Evolutionary conservation across 2,113 vertebrate species (phyloP), one percentile per base, ranked within the genome.

Genomic region (Australoheros scitulus): DNA sequence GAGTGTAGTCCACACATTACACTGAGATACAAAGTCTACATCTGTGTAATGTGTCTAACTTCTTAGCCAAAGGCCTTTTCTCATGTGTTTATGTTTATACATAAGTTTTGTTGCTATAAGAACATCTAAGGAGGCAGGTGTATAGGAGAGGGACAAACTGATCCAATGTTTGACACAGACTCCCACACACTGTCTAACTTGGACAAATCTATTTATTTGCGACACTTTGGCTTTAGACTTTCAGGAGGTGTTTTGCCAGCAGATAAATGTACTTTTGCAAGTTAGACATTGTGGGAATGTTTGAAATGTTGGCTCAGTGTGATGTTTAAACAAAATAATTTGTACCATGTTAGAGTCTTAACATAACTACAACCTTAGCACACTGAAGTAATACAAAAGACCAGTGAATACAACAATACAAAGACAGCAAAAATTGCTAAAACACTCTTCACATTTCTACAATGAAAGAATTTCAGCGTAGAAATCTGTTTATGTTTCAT

Each of bases 231-330:
- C 9, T 2, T 26, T 72, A 34, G 47, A 55, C 17, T 55, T 72
- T 72, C 17, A n/a, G 13, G 43, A 55, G 47, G 26, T 18, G 11
- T 72, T 72, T 34, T 72, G 68, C 68, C 68, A 72, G 0, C 18
- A 52, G 3, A 70, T 70, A 70, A 70, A 72, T 72, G 43, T 52
- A 72, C 43, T 72, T 72, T 52, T 72, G 68, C 68, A 72, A 72
- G 68, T 72, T 72, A 52, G 50, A 72, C 43, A 72, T 52, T 72
- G 47, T 72, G 47, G 24, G 47, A 55, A 29, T 72, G 43, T 72
- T 55, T 72, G 10, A 47, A 72, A n/a, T n/a, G 24, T 72, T 72
- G 26, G 68, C 32, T 72, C 47, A 34, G 26, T 0, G 24, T 72
- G 20, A 55, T 52, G 26, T 55, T 72, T 72, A 72, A 52, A 55